A percentile compares a stretch with the other conserved stretches of the same genome.
These are phyloP conservation scores for Furcifer pardalis DNA, from an alignment of 2,797 vertebrate genomes.

Conservation along the genomic window DNA sequence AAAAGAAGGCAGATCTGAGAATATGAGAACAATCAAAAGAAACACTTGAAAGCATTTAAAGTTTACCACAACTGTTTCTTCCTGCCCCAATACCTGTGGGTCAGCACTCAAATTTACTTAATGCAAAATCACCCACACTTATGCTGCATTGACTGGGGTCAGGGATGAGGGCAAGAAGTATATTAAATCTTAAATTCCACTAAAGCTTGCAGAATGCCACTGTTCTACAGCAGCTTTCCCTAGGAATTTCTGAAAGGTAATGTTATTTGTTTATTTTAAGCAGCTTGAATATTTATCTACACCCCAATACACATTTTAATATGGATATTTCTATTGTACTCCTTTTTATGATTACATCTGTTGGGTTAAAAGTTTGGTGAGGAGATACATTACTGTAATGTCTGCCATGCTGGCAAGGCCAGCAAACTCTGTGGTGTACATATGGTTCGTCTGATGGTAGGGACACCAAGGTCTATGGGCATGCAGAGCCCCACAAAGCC, in stretches of 20 bases:
- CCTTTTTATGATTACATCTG: background rate
- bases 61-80: no score
- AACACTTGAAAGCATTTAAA: no score
- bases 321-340: background rate
- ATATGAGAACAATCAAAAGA: no score
- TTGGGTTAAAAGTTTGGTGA: background rate
- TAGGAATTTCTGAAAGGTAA: background rate
- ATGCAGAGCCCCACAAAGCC: no score
- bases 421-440: no score
- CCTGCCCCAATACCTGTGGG: background rate
- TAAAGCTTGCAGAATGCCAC: background rate
- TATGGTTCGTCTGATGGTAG: no score
- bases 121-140: background rate
- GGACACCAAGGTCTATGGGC: no score
- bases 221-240: background rate
- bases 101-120: background rate
- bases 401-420: no score
- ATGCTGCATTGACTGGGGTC: background rate
- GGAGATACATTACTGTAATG: background rate
- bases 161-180: background rate
- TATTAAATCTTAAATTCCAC: background rate
- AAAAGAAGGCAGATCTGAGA: no score
- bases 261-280: background rate
- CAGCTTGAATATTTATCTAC: background rate
- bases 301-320: background rate